Conservation (phyloP, 2,888 invertebrate genomes). For the Cetonia aurata region DNA sequence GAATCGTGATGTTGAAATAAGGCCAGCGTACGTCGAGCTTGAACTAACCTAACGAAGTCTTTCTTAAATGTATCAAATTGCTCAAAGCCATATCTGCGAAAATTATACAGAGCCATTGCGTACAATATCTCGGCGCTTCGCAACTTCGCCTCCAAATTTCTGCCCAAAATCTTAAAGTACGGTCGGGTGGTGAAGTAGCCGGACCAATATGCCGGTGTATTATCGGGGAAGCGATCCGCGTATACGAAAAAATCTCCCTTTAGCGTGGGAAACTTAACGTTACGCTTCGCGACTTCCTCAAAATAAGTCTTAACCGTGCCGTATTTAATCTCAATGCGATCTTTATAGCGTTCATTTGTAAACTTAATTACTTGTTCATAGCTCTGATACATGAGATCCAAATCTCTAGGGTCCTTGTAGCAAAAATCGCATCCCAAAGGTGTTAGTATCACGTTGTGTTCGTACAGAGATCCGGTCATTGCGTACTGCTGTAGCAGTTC, state of each 20-base stretch:
- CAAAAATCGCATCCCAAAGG: slow-evolving; percentile 33
- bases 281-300: slow-evolving; percentile 15
- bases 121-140: slow-evolving; percentile 36
- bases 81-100: background rate
- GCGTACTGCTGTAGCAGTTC: slow-evolving; percentile 28
- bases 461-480: slow-evolving; percentile 19
- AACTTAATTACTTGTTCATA: slow-evolving; percentile 24
- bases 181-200: slow-evolving; percentile 33
- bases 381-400: slow-evolving; percentile 17
- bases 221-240: slow-evolving; percentile 12
- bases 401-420: slow-evolving; percentile 15
- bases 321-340: slow-evolving; percentile 18
- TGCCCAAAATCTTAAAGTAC: slow-evolving; percentile 25
- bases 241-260: slow-evolving; percentile 39
- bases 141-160: slow-evolving; percentile 25
- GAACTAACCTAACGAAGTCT: slow-evolving; percentile 23
- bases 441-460: slow-evolving; percentile 31
- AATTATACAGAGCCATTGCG: slow-evolving; percentile 8
- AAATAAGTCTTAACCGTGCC: slow-evolving; percentile 35
- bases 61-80: slow-evolving; percentile 19
- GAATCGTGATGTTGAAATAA: slow-evolving; percentile 38
- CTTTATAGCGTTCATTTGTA: background rate
- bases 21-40: slow-evolving; percentile 23
- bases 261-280: slow-evolving; percentile 18
- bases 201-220: slow-evolving; percentile 31